Evolutionary conservation across 53 echinoderm and acorn worm species (phyloP), one percentile per base, ranked within the genome.

Genomic region (Paracentrotus lividus): DNA sequence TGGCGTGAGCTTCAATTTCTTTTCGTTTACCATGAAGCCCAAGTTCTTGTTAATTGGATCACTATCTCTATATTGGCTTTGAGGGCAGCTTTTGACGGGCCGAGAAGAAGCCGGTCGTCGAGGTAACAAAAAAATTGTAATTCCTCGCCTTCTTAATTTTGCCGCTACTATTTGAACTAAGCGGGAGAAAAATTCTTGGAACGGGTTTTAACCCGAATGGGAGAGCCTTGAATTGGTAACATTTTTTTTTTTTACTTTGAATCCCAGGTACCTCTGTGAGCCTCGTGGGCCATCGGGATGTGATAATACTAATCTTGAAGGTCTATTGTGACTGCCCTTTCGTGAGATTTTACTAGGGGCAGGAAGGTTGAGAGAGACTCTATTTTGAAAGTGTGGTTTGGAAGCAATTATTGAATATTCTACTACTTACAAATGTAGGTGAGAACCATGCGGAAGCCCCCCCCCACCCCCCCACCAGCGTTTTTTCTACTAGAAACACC

Each of bases 31-130:
- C 1, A 93, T n/a, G 5, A 9, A 84, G 85, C 1, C 93, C 93
- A 1, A 93, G 93, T 2, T 42, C 24, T 33, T 3, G 57, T 47
- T 1, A 93, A 57, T 16, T 56, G 0, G 20, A 36, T 1, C 7
- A 44, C 38, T 9, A 43, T 29, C 3, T 2, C 23, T 42, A 61
- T 7, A 42, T 0, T n/a, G n/a, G n/a, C n/a, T n/a, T n/a, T n/a
- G n/a, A n/a, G n/a, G n/a, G n/a, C n/a, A n/a, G n/a, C n/a, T 0
- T 3, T 14, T 26, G 93, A 93, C 1, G 40, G 18, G 27, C 40
- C 93, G 15, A 93, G 27, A n/a, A n/a, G 10, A 93, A 97, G 88
- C 93, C 94, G 95, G 68, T 96, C 86, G 96, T 95, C 95, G 1
- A 97, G 91, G 84, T 90, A 49, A 68, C n/a, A n/a, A 51, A 86